A percentile compares a stretch with the other conserved stretches of the same genome.
These are phyloP conservation scores for Aphelenchoides besseyi DNA, from an alignment of 1,140 invertebrate species.

Conservation along the genomic window DNA sequence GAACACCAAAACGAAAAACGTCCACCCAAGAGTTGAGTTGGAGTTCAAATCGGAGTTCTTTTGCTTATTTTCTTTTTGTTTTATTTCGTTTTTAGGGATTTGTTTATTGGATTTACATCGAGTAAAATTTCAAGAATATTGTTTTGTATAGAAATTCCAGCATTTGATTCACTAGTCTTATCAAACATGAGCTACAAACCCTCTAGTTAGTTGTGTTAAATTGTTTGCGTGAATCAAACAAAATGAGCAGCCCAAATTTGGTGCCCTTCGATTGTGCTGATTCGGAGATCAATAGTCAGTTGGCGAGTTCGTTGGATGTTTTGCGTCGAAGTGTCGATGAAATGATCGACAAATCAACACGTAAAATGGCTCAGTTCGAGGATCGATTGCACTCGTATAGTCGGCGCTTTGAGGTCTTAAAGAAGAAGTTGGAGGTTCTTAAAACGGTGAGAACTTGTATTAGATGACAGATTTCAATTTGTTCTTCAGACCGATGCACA, in stretches of 20 bases:
- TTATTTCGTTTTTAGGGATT: too few relatives aligned
- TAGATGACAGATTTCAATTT: not conserved
- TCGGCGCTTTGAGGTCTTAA: not conserved
- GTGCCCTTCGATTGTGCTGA: slow-evolving; percentile 3
- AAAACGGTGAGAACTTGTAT: not conserved
- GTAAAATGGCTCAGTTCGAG: not conserved
- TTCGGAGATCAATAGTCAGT: not conserved
- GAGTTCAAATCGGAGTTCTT: too few relatives aligned
- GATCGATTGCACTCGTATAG: not conserved
- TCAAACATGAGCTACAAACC: too few relatives aligned
- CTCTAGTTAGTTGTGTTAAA: too few relatives aligned
- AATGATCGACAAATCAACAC: not conserved
- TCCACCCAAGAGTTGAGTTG: too few relatives aligned
- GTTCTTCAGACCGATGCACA: not conserved
- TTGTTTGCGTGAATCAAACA: too few relatives aligned
- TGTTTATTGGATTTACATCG: too few relatives aligned
- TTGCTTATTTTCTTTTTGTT: too few relatives aligned
- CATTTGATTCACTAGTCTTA: too few relatives aligned
- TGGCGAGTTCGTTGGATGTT: not conserved
- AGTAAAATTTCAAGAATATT: too few relatives aligned
- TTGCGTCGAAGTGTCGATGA: not conserved
- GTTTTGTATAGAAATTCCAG: too few relatives aligned
- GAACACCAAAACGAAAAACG: too few relatives aligned
- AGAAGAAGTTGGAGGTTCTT: not conserved
- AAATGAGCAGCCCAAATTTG: not conserved